Conservation (phyloP, 35 echinoderm and acorn worm species). For the Lytechinus variegatus region DNA sequence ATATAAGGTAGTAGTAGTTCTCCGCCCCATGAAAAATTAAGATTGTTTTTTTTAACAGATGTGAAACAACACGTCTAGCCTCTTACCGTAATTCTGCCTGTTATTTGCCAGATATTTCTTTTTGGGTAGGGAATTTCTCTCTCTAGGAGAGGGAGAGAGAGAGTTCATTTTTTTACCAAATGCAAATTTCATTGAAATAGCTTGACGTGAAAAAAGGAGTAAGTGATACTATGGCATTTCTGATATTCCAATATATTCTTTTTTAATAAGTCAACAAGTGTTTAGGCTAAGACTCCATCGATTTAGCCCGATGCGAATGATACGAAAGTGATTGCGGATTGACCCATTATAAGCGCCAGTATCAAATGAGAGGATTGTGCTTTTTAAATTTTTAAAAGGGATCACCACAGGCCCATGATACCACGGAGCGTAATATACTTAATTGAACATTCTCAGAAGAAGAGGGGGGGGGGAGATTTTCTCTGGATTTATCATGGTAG, state of each 20-base stretch:
- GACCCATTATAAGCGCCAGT: background rate
- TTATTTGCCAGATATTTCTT: too few relatives aligned
- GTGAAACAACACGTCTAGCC: too few relatives aligned
- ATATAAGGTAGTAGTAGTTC: too few relatives aligned
- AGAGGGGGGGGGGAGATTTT: background rate
- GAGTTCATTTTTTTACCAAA: background rate
- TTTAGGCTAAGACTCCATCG: background rate
- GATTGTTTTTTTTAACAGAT: too few relatives aligned
- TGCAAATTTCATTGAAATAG: background rate
- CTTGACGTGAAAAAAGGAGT: background rate
- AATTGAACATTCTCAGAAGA: conserved; percentile 31
- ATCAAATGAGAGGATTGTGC: conserved; percentile 5
- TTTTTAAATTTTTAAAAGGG: background rate
- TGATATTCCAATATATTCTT: background rate
- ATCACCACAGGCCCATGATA: conserved; percentile 16
- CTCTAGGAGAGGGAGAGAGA: too few relatives aligned
- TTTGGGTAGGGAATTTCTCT: too few relatives aligned
- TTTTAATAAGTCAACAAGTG: background rate
- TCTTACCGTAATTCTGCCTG: too few relatives aligned
- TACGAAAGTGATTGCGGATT: background rate
- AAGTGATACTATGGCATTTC: background rate
- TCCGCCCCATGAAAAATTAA: too few relatives aligned
- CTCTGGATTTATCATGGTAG: conserved; percentile 37
- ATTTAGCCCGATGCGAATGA: conserved; percentile 8
- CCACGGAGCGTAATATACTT: conserved; percentile 21